Conservation (phyloP, 30 jellyfish, hydroid and myxozoan genomes). For the Sanderia malayensis region DNA sequence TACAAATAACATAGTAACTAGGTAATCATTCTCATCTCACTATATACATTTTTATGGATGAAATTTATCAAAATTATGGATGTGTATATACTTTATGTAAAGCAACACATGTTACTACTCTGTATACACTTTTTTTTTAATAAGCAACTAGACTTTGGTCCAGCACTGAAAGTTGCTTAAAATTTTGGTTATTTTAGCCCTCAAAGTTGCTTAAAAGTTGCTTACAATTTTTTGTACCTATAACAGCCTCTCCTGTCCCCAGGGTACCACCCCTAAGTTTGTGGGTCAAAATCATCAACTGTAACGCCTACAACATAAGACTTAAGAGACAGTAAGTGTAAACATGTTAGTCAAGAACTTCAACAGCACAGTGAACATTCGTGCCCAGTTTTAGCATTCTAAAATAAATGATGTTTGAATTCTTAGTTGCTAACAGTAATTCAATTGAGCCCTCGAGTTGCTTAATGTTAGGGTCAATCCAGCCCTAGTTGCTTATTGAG, state of each 20-base stretch:
- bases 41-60: no score
- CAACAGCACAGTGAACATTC: not conserved
- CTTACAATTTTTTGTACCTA: not conserved
- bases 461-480: not conserved
- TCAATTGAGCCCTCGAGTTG: not conserved
- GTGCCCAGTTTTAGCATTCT: not conserved
- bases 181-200: not conserved
- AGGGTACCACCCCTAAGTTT: not conserved
- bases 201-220: not conserved
- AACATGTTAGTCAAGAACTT: not conserved
- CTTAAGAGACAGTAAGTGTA: not conserved
- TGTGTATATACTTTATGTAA: no score
- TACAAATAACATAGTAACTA: no score
- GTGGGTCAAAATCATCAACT: not conserved
- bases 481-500: not conserved
- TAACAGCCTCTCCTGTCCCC: not conserved
- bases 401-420: no score
- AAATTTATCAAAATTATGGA: no score
- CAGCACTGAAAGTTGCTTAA: not conserved
- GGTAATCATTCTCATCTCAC: no score
- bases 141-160: not conserved
- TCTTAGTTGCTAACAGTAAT: not conserved
- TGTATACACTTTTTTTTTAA: no score
- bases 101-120: no score
- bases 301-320: not conserved